phyloP scores from a whole-genome alignment of 2,888 invertebrate genomes.

The Atherix ibis region DNA sequence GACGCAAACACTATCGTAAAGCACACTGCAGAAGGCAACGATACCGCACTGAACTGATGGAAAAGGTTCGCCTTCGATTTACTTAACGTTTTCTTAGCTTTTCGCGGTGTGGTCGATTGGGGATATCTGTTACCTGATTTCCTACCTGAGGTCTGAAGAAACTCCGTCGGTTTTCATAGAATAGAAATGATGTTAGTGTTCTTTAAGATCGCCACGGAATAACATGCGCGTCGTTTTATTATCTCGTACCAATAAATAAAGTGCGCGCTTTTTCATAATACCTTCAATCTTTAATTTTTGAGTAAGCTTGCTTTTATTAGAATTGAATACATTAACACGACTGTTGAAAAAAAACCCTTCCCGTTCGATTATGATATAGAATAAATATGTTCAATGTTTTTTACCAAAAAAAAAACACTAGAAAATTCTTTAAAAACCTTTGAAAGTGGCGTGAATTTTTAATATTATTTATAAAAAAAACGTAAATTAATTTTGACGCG shows the following conservation, averaged over 20 bases:
- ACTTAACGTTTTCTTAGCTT: too few species aligned
- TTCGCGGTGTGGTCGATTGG: too few species aligned
- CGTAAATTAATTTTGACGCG: background rate
- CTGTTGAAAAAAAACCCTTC: background rate
- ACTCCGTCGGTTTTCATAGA: background rate
- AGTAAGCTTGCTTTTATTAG: background rate
- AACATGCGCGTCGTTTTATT: conserved; percentile 8
- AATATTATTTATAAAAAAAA: background rate
- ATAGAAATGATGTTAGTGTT: conserved; percentile 7
- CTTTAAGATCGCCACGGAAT: conserved; percentile 11
- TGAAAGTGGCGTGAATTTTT: background rate
- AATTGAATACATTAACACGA: too few species aligned
- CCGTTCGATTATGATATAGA: background rate
- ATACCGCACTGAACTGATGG: too few species aligned
- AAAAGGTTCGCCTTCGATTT: too few species aligned
- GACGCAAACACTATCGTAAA: too few species aligned
- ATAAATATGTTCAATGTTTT: too few species aligned
- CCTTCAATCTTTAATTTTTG: background rate
- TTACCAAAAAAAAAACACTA: too few species aligned
- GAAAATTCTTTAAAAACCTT: background rate
- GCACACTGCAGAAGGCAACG: too few species aligned
- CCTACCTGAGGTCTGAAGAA: too few species aligned
- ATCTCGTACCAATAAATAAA: background rate
- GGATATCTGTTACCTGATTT: too few species aligned
- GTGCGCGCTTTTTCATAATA: background rate